Base-by-base conservation (phyloP, 2,888 invertebrate genomes). In the Sycophila texana region DNA sequence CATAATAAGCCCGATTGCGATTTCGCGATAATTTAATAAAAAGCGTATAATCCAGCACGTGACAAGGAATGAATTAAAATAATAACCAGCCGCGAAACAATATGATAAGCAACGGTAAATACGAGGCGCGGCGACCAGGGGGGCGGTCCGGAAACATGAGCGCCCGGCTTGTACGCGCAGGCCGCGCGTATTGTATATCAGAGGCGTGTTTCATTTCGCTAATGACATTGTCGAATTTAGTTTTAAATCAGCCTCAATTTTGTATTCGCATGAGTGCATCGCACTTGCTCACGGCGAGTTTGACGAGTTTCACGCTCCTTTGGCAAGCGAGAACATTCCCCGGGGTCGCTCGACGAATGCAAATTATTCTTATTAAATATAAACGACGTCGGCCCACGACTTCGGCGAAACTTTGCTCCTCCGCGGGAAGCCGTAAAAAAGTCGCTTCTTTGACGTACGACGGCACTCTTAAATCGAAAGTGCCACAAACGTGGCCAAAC, bases 161-260 rank as follows among this genome's bases (percentile, higher is more conserved):
- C 51, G 5, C 22, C 1, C 7, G 20, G 5, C n/a, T 14, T 20
- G 18, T 12, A 20, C 1, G 65, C 18, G 2, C 18, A 18, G 18
- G 49, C 16, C 30, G 30, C 30, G 14, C 49, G 49, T 63, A 60
- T 71, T 49, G 76, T 10, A 18, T 68, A 60, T 75, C 70, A 70
- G 61, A 0, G 70, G 57, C 73, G 65, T 71, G 76, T 71, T 76
- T 76, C 76, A 77, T 77, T 77, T 71, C 65, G 22, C 60, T 77
- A 77, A 77, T 77, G 67, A 77, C 71, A 71, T 71, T 71, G 65
- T 71, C 49, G 18, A 55, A 55, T 39, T 30, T 30, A 70, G 61
- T 76, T 60, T 66, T 58, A 74, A 74, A 66, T 74, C 20, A 22
- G 49, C 60, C n/a, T 22, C 20, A 53, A 61, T 51, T 53, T 10